phyloP scores from a whole-genome alignment of 1,140 invertebrate genomes.

The Rhagoletis pomonella region DNA sequence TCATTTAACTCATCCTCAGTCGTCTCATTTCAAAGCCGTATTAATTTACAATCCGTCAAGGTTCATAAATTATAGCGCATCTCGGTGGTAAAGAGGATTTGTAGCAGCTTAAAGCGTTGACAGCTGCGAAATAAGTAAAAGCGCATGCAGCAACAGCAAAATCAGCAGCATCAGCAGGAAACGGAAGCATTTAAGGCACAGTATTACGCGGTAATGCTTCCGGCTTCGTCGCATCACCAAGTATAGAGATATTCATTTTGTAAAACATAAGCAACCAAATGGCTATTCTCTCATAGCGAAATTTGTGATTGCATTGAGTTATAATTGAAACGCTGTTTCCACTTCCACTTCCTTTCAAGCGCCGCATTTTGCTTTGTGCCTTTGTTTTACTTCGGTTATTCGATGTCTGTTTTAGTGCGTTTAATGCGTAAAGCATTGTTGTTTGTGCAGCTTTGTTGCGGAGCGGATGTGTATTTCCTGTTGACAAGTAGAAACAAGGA shows the following conservation, averaged over 20 bases:
- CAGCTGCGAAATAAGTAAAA: too few species aligned
- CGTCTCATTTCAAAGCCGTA: neutral
- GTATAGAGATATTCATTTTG: neutral
- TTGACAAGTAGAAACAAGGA: neutral
- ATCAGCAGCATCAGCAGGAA: conserved; percentile 11
- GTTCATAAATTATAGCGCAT: too few species aligned
- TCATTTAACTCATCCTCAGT: too few species aligned
- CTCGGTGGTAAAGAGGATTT: neutral
- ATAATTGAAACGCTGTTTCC: neutral
- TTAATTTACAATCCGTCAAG: conserved; percentile 1
- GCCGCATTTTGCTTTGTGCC: neutral
- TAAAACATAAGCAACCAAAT: neutral
- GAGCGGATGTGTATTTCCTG: conserved; percentile 21
- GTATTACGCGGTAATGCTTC: neutral
- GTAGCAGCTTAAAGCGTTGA: conserved; percentile 13
- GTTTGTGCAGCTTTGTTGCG: neutral
- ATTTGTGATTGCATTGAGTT: neutral
- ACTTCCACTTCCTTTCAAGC: neutral
- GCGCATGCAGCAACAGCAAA: neutral
- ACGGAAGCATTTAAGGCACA: conserved; percentile 19
- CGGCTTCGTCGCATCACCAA: neutral
- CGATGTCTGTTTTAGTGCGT: too few species aligned
- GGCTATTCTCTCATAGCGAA: neutral
- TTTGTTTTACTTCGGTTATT: neutral
- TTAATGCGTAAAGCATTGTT: too few species aligned